Conservation (phyloP, 2,113 vertebrate genomes). For the Prunella himalayana region DNA sequence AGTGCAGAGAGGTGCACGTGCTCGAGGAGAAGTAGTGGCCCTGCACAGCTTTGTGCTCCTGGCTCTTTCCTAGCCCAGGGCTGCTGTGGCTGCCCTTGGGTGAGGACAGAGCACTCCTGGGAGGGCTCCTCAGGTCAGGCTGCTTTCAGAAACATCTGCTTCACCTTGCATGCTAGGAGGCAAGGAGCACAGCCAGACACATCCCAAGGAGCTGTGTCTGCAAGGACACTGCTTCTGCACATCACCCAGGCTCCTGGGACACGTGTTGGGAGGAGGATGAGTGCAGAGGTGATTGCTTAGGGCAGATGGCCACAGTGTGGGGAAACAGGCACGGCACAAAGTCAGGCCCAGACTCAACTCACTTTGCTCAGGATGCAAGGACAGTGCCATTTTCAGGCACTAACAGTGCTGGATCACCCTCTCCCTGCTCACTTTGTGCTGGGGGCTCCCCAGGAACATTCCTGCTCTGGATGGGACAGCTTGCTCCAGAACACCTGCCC, state of each 20-base stretch:
- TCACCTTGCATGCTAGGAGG: fast-evolving
- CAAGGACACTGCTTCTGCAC: not conserved
- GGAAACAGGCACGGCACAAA: not conserved
- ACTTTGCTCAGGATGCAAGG: not conserved
- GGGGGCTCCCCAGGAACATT: not conserved
- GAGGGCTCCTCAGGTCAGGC: not conserved
- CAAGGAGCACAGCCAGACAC: not conserved
- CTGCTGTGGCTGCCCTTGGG: not conserved
- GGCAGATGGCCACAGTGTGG: not conserved
- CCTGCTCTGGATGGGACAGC: not conserved
- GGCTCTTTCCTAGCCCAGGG: not conserved
- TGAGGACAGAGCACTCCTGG: not conserved
- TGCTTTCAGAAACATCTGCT: not conserved
- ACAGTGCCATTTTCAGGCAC: too few relatives aligned
- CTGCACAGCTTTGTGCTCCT: not conserved
- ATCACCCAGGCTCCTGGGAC: not conserved
- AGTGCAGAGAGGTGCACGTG: fast-evolving
- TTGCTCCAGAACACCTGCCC: not conserved
- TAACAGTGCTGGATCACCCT: not conserved
- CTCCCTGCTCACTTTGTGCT: not conserved
- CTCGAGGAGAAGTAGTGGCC: fast-evolving
- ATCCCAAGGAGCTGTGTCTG: not conserved
- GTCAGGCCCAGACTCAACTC: not conserved
- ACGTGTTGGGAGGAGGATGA: fast-evolving
- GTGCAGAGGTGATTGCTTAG: not conserved